Conservation (phyloP, 1,140 invertebrate species). For the Diprion similis region DNA sequence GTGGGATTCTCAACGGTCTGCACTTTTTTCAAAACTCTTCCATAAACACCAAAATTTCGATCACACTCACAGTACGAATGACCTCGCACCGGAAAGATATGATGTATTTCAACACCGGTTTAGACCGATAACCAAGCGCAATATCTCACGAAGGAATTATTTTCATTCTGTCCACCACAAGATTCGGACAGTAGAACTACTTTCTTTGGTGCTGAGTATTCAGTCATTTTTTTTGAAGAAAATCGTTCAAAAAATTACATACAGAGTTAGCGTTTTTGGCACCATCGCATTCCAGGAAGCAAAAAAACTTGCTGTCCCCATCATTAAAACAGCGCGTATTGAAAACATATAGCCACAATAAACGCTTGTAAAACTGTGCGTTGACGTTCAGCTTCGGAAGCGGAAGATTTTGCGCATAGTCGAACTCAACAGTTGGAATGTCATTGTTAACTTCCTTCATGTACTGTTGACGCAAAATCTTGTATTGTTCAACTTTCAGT, state of each 20-base stretch:
- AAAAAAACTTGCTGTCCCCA: slow-evolving; percentile 20
- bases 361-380: slow-evolving; percentile 26
- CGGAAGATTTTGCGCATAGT: slow-evolving; percentile 27
- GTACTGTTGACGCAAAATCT: background rate
- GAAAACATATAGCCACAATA: slow-evolving; percentile 32
- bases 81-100: slow-evolving; percentile 32
- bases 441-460: background rate
- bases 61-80: slow-evolving; percentile 38
- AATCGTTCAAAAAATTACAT: slow-evolving; percentile 23
- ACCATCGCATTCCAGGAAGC: slow-evolving; percentile 21
- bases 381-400: slow-evolving; percentile 25
- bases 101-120: slow-evolving; percentile 26
- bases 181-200: slow-evolving; percentile 26
- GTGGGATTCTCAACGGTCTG: slow-evolving; percentile 34
- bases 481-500: background rate
- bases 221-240: slow-evolving; percentile 16
- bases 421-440: slow-evolving; percentile 21
- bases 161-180: slow-evolving; percentile 15
- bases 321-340: slow-evolving; percentile 21
- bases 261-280: slow-evolving; percentile 16
- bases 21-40: slow-evolving; percentile 28
- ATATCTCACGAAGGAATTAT: slow-evolving; percentile 16
- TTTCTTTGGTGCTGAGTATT: slow-evolving; percentile 6
- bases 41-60: slow-evolving; percentile 37
- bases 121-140: slow-evolving; percentile 6